Evolutionary conservation across 2,113 vertebrate genomes (phyloP).

Genomic region (Anarhynchus alexandrinus): DNA sequence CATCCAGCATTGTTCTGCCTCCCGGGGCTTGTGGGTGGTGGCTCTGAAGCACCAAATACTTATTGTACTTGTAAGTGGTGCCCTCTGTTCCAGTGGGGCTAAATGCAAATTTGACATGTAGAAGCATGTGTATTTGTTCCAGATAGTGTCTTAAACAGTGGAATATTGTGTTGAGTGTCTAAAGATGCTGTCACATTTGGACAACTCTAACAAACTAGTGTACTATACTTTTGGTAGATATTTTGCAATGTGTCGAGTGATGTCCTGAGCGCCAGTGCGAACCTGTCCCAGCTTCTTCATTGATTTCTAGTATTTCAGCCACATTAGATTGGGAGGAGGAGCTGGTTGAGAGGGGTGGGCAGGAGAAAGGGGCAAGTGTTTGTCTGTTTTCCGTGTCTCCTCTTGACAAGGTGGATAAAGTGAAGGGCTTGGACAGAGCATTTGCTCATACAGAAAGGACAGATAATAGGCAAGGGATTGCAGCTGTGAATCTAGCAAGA

Average conservation of each 20-base stretch:
- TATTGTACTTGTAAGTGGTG: too few species aligned
- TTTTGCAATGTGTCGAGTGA: fast-evolving
- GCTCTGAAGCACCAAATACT: neutral
- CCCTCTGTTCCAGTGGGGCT: neutral
- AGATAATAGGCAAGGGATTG: neutral
- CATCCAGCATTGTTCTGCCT: neutral
- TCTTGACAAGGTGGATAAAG: neutral
- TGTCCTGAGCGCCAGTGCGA: neutral
- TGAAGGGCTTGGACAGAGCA: neutral
- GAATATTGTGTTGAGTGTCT: neutral
- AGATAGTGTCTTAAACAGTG: neutral
- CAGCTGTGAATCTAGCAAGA: neutral
- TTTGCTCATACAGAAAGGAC: neutral
- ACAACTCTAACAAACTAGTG: neutral
- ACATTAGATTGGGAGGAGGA: neutral
- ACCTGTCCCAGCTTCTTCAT: neutral
- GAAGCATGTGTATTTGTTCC: neutral
- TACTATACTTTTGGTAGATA: neutral
- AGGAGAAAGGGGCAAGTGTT: neutral
- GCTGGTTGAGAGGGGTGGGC: neutral
- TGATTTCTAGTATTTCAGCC: neutral
- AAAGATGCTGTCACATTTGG: neutral
- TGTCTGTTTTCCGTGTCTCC: neutral
- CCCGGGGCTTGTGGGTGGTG: fast-evolving
- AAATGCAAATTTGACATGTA: fast-evolving